These are phyloP conservation scores for Rugalucina vietnamica DNA, from an alignment of 2,888 invertebrate genomes.

Conservation along the genomic window DNA sequence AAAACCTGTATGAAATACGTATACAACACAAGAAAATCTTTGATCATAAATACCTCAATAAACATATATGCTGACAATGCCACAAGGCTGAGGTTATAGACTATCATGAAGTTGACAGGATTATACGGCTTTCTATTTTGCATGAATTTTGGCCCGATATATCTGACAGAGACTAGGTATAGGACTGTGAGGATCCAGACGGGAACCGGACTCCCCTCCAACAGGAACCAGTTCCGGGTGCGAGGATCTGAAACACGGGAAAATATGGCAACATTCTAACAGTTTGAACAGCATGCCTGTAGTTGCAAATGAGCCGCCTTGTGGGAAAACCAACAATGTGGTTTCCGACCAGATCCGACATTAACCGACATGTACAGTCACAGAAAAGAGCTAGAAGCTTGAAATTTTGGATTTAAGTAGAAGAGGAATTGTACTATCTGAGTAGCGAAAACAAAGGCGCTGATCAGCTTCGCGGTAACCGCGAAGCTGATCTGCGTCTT, in stretches of 20 bases:
- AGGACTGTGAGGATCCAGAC: conserved; percentile 78
- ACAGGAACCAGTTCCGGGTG: conserved; percentile 80
- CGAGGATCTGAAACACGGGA: conserved; percentile 77
- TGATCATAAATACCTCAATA: conserved; percentile 89
- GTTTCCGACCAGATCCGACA: too few species aligned
- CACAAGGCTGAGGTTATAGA: conserved; percentile 94
- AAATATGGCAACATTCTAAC: neutral
- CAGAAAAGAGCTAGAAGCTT: too few species aligned
- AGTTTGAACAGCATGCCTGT: neutral
- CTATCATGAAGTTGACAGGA: conserved; percentile 90
- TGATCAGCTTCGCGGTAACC: too few species aligned
- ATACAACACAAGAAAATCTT: too few species aligned
- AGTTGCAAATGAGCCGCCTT: too few species aligned
- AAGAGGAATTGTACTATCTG: too few species aligned
- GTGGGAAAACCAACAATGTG: too few species aligned
- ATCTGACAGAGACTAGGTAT: conserved; percentile 86
- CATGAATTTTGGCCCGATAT: conserved; percentile 91
- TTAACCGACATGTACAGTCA: too few species aligned
- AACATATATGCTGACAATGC: conserved; percentile 93
- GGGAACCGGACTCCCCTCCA: conserved; percentile 78
- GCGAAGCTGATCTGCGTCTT: too few species aligned
- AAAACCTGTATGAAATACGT: too few species aligned
- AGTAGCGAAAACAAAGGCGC: too few species aligned
- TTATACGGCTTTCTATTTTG: conserved; percentile 90
- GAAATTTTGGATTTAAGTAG: too few species aligned